These are phyloP conservation scores for Syngnathus acus DNA, from an alignment of 2,797 vertebrate species.

Conservation along the genomic window DNA sequence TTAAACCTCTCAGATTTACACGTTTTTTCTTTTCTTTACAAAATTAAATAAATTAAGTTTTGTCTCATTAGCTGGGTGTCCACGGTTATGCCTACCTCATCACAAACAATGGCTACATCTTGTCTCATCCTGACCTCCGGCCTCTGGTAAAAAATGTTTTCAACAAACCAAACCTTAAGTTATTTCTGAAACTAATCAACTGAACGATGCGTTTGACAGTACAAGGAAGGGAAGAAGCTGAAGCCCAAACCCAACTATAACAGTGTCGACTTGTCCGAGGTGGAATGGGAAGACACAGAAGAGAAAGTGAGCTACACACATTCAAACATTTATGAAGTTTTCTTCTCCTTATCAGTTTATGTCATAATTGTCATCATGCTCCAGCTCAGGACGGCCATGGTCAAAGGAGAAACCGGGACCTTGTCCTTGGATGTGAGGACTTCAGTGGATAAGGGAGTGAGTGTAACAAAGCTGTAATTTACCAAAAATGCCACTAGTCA, in stretches of 20 bases:
- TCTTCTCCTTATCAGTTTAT: background rate
- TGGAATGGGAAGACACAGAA: slow-evolving; percentile 89
- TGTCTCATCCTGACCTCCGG: slow-evolving; percentile 90
- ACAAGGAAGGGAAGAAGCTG: slow-evolving; percentile 88
- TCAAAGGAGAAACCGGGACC: slow-evolving; percentile 84
- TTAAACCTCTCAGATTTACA: slow-evolving; percentile 36
- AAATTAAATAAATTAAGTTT: background rate
- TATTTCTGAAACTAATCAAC: background rate
- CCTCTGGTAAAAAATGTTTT: slow-evolving; percentile 73
- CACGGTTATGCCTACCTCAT: slow-evolving; percentile 92
- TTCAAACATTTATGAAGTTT: background rate
- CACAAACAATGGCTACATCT: slow-evolving; percentile 95
- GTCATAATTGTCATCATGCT: slow-evolving; percentile 1
- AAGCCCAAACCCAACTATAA: slow-evolving; percentile 95
- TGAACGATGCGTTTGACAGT: slow-evolving; percentile 60
- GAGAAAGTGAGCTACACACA: slow-evolving; percentile 69
- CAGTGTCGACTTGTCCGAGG: slow-evolving; percentile 91
- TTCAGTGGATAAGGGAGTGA: slow-evolving; percentile 90
- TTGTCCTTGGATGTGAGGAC: slow-evolving; percentile 83
- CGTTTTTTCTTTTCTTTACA: background rate
- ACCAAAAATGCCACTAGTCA: background rate
- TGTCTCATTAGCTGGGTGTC: slow-evolving; percentile 78
- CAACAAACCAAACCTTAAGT: background rate
- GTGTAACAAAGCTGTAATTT: slow-evolving; percentile 26
- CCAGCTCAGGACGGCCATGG: slow-evolving; percentile 93